A percentile compares a stretch with the other conserved stretches of the same genome.
Evolutionary conservation across 2,113 vertebrate genomes (phyloP).

Genomic region (Calidris pugnax): DNA sequence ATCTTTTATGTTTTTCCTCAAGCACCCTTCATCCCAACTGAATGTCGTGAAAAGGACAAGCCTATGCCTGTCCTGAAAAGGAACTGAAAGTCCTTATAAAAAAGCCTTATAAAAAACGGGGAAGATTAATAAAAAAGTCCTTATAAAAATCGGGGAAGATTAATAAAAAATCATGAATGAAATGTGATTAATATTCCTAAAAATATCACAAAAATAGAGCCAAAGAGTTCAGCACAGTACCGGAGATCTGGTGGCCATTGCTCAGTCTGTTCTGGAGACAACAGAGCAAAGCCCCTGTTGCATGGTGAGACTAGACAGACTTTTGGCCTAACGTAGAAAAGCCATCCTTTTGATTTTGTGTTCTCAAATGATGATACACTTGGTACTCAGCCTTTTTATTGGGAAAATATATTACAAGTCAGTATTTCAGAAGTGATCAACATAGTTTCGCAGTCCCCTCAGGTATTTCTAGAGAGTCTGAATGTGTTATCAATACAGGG

Average conservation of each 20-base stretch:
- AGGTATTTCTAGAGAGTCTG: not conserved
- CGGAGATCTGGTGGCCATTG: not conserved
- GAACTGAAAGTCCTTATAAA: not conserved
- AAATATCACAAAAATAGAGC: not conserved
- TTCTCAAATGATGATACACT: not conserved
- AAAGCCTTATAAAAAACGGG: too few relatives aligned
- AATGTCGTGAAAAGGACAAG: not conserved
- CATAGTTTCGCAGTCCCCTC: not conserved
- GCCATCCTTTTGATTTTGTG: not conserved
- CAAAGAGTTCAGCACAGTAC: not conserved
- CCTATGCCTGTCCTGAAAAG: not conserved
- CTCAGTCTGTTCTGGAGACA: not conserved
- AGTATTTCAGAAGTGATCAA: not conserved
- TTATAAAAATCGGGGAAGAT: not conserved
- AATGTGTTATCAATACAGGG: not conserved
- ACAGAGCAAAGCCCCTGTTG: rapidly evolving
- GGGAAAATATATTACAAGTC: not conserved
- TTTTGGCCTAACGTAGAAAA: not conserved
- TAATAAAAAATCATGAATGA: not conserved
- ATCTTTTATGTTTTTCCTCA: not conserved
- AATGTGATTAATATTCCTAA: not conserved
- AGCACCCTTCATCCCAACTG: not conserved
- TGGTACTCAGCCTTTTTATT: not conserved
- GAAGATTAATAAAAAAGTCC: not conserved
- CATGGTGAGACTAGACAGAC: not conserved